Evolutionary conservation across 2,797 vertebrate species (phyloP).

Genomic region (Geotrypetes seraphini): DNA sequence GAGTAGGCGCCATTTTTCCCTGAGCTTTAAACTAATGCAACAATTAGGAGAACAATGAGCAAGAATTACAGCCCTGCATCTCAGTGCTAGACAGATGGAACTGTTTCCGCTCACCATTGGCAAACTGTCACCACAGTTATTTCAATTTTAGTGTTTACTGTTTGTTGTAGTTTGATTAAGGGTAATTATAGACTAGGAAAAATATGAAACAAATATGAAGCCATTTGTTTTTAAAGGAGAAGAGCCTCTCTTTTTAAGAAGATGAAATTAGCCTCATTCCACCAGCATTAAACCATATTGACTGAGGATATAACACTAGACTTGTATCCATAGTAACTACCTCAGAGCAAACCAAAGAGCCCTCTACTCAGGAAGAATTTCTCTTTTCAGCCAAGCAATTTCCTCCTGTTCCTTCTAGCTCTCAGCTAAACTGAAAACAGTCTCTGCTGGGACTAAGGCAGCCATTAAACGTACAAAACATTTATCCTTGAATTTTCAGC

Average conservation of each 20-base stretch:
- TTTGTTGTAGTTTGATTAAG: slow-evolving; percentile 60
- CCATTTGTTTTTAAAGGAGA: slow-evolving; percentile 29
- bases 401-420: too few relatives aligned
- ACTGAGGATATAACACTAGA: too few relatives aligned
- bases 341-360: too few relatives aligned
- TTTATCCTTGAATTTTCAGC: too few relatives aligned
- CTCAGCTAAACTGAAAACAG: too few relatives aligned
- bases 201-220: slow-evolving; percentile 43
- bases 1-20: slow-evolving; percentile 42
- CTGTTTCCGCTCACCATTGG: slow-evolving; percentile 51
- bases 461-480: too few relatives aligned
- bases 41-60: slow-evolving; percentile 70
- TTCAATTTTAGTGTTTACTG: slow-evolving; percentile 59
- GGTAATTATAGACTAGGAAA: slow-evolving; percentile 55
- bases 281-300: too few relatives aligned
- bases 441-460: too few relatives aligned
- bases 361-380: too few relatives aligned
- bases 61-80: slow-evolving; percentile 61
- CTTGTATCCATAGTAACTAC: too few relatives aligned
- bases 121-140: slow-evolving; percentile 57
- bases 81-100: slow-evolving; percentile 60
- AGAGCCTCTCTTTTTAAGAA: slow-evolving; percentile 13
- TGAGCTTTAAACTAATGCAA: slow-evolving; percentile 60
- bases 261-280: too few relatives aligned
- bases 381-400: too few relatives aligned